phyloP scores from a whole-genome alignment of 2,888 invertebrate genomes.

The Acleris sparsana region DNA sequence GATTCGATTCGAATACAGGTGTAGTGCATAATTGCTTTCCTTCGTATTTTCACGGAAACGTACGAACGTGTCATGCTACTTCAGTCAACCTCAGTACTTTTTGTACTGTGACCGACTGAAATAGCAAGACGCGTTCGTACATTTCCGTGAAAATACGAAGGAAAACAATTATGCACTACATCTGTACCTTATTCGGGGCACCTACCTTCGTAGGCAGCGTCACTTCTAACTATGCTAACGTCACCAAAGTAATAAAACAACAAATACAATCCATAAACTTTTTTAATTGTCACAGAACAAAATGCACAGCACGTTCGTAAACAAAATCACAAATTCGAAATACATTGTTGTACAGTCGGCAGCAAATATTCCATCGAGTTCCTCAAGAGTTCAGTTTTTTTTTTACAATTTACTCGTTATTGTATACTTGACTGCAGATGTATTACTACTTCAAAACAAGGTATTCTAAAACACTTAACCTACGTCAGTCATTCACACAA shows the following conservation, averaged over 20 bases:
- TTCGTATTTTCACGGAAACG: no score
- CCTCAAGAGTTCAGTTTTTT: neutral
- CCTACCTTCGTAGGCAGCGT: neutral
- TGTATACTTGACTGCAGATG: neutral
- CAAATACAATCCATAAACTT: slow-evolving; percentile 41
- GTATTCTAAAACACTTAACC: slow-evolving; percentile 40
- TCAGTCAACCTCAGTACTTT: no score
- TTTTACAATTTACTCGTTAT: neutral
- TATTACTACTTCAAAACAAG: slow-evolving; percentile 39
- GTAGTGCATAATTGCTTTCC: no score
- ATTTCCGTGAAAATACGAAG: no score
- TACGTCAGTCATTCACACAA: slow-evolving; percentile 47
- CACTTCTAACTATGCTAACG: neutral
- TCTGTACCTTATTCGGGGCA: no score
- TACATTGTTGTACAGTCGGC: slow-evolving; percentile 6
- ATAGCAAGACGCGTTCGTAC: no score
- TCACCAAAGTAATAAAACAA: slow-evolving; percentile 19
- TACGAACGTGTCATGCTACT: no score
- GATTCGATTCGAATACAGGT: no score
- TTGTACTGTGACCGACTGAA: no score
- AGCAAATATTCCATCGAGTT: neutral
- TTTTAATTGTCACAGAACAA: slow-evolving; percentile 51
- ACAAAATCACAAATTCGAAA: slow-evolving; percentile 52
- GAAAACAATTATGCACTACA: no score
- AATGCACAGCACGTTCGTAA: slow-evolving; percentile 50